Conservation (phyloP, 1,140 invertebrate genomes). For the Atta colombica region DNA sequence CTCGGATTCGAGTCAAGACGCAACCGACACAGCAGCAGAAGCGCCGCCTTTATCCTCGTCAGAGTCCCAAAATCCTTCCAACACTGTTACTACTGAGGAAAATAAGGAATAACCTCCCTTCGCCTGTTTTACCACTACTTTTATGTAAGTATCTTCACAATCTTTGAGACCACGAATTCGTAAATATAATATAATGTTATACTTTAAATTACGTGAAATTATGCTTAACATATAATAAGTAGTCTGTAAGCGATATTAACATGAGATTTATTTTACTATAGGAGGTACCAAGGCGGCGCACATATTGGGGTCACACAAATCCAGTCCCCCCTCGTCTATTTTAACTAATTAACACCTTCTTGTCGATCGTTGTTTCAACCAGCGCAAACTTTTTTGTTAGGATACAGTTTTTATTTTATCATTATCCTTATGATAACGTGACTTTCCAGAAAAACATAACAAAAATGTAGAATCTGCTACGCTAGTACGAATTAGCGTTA, state of each 20-base stretch:
- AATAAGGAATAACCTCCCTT: conserved; percentile 85
- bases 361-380: conserved; percentile 81
- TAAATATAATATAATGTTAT: background rate
- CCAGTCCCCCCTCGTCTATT: conserved; percentile 82
- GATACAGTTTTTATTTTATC: conserved; percentile 22
- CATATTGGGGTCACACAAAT: conserved; percentile 80
- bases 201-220: background rate
- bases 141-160: conserved; percentile 69
- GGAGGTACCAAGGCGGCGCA: conserved; percentile 82
- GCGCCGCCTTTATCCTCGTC: conserved; percentile 71
- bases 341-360: conserved; percentile 83
- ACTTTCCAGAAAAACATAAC: background rate
- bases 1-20: conserved; percentile 84
- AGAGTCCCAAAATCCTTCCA: conserved; percentile 80
- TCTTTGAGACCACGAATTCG: background rate
- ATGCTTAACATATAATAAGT: background rate
- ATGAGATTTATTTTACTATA: conserved; percentile 76
- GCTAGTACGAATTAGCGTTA: conserved; percentile 17
- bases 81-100: conserved; percentile 79
- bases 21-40: conserved; percentile 75
- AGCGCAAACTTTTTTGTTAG: conserved; percentile 68
- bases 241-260: conserved; percentile 20
- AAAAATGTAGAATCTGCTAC: background rate
- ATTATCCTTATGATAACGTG: background rate
- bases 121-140: conserved; percentile 73